Evolutionary conservation across 2,888 invertebrate species (phyloP), one percentile per base, ranked within the genome.

Genomic region (Sphaerophoria taeniata): DNA sequence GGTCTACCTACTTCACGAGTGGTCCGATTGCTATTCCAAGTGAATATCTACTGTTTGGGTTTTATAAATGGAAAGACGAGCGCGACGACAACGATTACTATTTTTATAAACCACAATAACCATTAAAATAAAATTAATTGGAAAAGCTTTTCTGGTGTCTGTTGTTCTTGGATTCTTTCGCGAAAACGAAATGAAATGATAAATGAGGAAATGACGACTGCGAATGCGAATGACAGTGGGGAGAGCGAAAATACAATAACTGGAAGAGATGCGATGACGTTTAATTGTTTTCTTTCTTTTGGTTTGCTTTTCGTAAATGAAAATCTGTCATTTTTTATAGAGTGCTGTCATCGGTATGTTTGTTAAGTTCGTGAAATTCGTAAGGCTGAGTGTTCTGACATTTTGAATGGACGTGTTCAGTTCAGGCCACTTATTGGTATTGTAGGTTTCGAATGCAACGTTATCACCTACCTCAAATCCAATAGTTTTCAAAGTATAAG

Each of bases 191-290:
- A 43, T 11, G 0, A 7, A 11, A 16, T 14, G 33, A 3, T 56
- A 12, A 58, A 11, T 16, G 11, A 1, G 39, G 60, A 60, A 24
- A 24, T 24, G 24, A 24, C 24, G 24, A 24, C 24, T 24, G 24
- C 60, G 60, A 31, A 34, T 36, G 0, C n/a, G 0, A 7, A 55
- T 60, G 16, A 24, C 9, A n/a, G 9, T 47, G 36, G 36, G 43
- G 53, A 71, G 56, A 14, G 36, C 31, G 53, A 67, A 58, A 34
- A 70, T 43, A 39, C 51, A 71, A 58, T 4, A 16, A 45, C 51
- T 31, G 56, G 34, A 63, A 55, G 9, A 34, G 47, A 60, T 47
- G 56, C 65, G 36, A 69, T 71, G 75, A 65, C 60, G 71, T 72
- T 81, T 71, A 47, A 0, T 33, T 33, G 39, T 74, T 69, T 56